Base-by-base conservation (phyloP, 1,140 invertebrate species). In the Gryon sp. region DNA sequence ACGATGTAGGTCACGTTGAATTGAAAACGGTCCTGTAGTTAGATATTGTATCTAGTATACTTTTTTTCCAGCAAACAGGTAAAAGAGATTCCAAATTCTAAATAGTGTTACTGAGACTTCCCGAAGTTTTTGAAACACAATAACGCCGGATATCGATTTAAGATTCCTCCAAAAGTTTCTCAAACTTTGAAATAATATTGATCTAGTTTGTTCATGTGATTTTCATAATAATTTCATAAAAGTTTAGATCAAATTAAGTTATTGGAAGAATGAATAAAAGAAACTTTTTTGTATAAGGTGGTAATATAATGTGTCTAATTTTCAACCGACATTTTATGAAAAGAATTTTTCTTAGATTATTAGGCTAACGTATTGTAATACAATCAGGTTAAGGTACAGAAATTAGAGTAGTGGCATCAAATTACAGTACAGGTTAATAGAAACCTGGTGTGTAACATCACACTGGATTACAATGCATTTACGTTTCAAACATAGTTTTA, bases 1-100 rank as follows among this genome's bases (percentile, higher is more conserved):
- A 48, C 15, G 66, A 73, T 57, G 16, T 63, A 74, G 53, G 60
- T 60, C 60, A 60, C 40, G 59, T 48, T 14, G 1, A 52, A 36
- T 19, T 24, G 36, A 45, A 57, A 59, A 60, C 26, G n/a, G 14
- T 53, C n/a, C n/a, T n/a, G n/a, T n/a, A n/a, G n/a, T n/a, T n/a
- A n/a, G n/a, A n/a, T n/a, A n/a, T n/a, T n/a, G n/a, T n/a, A n/a
- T n/a, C n/a, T n/a, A n/a, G n/a, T n/a, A n/a, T n/a, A n/a, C n/a
- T n/a, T n/a, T n/a, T n/a, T n/a, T n/a, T n/a, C n/a, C n/a, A n/a
- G n/a, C n/a, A n/a, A n/a, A n/a, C n/a, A n/a, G n/a, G n/a, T n/a
- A n/a, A n/a, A n/a, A n/a, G n/a, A n/a, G n/a, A n/a, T n/a, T n/a
- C n/a, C n/a, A n/a, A n/a, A n/a, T n/a, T n/a, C n/a, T n/a, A n/a